phyloP scores from a whole-genome alignment of 1,140 invertebrate genomes.

The Nymphalis io region DNA sequence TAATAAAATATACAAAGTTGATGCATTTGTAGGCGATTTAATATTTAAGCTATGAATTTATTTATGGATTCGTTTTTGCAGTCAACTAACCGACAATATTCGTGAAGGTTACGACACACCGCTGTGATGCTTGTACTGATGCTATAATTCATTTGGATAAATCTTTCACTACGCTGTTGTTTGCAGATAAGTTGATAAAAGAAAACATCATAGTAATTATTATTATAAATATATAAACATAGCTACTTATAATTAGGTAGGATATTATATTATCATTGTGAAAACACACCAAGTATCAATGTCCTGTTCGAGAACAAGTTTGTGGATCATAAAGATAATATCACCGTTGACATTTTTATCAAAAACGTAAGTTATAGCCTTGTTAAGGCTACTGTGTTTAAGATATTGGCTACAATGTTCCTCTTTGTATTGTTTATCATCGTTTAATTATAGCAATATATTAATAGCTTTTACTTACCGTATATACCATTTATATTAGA shows the following conservation, averaged over 20 bases:
- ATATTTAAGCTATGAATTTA: constrained; percentile 6
- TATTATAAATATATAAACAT: too few relatives aligned
- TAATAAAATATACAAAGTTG: constrained; percentile 38
- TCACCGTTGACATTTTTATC: constrained; percentile 21
- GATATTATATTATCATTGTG: too few relatives aligned
- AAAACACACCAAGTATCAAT: neutral
- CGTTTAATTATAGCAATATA: neutral
- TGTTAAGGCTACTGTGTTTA: constrained; percentile 16
- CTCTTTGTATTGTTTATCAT: constrained; percentile 4
- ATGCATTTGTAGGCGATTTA: constrained; percentile 17
- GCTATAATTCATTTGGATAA: too few relatives aligned
- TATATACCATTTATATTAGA: neutral
- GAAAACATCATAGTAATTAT: too few relatives aligned
- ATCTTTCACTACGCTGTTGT: too few relatives aligned
- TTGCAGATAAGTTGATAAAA: too few relatives aligned
- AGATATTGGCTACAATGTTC: constrained; percentile 4
- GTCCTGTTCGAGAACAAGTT: constrained; percentile 3
- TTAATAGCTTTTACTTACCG: neutral
- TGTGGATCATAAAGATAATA: neutral
- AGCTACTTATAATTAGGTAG: too few relatives aligned
- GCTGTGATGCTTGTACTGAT: too few relatives aligned
- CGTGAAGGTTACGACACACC: neutral
- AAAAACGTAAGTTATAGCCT: constrained; percentile 18
- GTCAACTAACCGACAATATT: constrained; percentile 3
- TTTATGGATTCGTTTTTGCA: neutral